Conservation (phyloP, 1,140 invertebrate species). For the Pemphigus obesinymphae region DNA sequence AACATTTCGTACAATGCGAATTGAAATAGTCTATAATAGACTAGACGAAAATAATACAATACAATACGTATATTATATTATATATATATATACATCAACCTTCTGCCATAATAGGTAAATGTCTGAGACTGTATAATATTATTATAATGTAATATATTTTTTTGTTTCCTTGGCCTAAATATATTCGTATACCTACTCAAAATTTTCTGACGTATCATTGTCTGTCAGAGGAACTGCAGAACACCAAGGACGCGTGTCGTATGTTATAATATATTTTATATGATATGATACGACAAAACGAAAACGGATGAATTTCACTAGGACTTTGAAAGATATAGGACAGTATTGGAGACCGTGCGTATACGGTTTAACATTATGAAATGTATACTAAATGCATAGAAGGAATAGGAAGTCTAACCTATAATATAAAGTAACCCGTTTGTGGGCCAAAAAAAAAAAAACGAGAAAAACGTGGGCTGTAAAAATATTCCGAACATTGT, state of each 20-base stretch:
- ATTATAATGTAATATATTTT: no score
- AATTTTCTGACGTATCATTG: background rate
- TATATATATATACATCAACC: background rate
- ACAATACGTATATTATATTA: no score
- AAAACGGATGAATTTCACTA: background rate
- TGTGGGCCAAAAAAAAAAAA: background rate
- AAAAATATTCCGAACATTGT: background rate
- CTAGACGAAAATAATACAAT: background rate
- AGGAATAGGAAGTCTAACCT: no score
- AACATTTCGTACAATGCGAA: background rate
- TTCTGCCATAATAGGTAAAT: background rate
- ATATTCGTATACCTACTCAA: background rate
- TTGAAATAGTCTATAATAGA: background rate
- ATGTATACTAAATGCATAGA: background rate
- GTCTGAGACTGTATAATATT: background rate
- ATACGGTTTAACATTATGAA: background rate
- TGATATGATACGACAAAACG: background rate
- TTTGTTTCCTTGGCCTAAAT: conserved; percentile 16
- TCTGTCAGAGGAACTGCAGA: background rate
- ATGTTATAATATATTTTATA: background rate
- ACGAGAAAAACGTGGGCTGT: background rate
- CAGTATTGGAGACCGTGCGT: background rate
- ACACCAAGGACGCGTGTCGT: background rate
- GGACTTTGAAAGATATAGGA: background rate
- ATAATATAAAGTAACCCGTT: background rate